Evolutionary conservation across 2,888 invertebrate genomes (phyloP).

Genomic region (Gari tellinella): DNA sequence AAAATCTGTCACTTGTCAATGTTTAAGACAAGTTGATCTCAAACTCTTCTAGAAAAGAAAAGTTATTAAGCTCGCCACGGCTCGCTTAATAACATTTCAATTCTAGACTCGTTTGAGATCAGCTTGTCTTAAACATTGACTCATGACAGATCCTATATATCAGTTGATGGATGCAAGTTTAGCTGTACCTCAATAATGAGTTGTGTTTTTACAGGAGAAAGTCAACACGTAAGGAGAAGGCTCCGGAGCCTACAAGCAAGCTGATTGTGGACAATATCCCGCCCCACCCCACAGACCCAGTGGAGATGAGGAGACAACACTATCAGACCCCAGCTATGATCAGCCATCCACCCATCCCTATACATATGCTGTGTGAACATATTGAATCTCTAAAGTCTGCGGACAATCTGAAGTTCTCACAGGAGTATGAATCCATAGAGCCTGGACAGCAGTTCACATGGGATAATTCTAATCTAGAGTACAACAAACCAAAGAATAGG

Average conservation of each 20-base stretch:
- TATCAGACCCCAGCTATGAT: constrained; percentile 94
- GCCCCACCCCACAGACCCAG: constrained; percentile 94
- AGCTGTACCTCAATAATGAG: no score
- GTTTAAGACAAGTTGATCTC: no score
- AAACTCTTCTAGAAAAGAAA: no score
- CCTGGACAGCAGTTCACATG: constrained; percentile 99
- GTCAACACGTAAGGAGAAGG: constrained; percentile 87
- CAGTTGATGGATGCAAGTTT: no score
- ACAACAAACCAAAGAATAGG: constrained; percentile 99
- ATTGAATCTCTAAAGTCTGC: constrained; percentile 97
- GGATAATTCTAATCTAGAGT: constrained; percentile 99
- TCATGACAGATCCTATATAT: not conserved
- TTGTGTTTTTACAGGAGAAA: constrained; percentile 68
- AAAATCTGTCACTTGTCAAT: no score
- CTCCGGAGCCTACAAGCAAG: constrained; percentile 87
- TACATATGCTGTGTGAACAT: constrained; percentile 96
- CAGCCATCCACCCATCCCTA: constrained; percentile 96
- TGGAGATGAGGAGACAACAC: constrained; percentile 97
- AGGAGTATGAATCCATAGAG: constrained; percentile 99
- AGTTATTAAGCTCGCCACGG: no score
- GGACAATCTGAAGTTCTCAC: constrained; percentile 98
- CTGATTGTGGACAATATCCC: constrained; percentile 83
- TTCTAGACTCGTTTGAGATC: not conserved
- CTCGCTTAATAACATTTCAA: no score
- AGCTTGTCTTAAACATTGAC: no score